A percentile compares a stretch with the other conserved stretches of the same genome.
phyloP scores from a whole-genome alignment of 1,140 invertebrate genomes.

The Ruditapes philippinarum region DNA sequence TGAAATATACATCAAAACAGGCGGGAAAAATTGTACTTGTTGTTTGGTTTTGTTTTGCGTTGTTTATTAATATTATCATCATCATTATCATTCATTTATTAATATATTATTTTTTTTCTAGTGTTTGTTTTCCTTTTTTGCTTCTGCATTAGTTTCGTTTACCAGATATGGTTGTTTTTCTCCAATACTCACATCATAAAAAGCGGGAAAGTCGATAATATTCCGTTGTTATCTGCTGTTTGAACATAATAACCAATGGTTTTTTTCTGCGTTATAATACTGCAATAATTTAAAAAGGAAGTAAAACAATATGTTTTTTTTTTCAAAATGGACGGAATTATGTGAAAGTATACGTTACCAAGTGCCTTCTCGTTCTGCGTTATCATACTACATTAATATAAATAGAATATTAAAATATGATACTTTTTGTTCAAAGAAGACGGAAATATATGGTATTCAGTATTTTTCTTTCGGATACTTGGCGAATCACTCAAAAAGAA shows the following conservation, averaged over 20 bases:
- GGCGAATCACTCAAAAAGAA: no score
- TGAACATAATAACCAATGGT: conserved; percentile 32
- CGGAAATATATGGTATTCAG: no score
- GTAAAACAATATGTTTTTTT: no score
- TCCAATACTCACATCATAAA: background rate
- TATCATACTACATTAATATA: conserved; percentile 13
- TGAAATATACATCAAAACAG: background rate
- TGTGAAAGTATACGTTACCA: background rate
- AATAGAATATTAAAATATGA: background rate
- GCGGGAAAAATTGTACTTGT: background rate
- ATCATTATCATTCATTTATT: no score
- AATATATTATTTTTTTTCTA: no score
- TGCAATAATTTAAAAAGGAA: background rate
- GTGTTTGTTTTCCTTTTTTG: no score
- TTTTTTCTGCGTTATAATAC: conserved; percentile 47
- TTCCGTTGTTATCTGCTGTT: background rate
- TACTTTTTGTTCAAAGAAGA: no score
- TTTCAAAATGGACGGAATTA: no score
- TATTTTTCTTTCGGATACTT: no score
- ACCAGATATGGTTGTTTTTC: background rate
- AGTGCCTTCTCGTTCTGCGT: conserved; percentile 33
- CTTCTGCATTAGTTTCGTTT: background rate
- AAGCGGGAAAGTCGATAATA: conserved; percentile 49
- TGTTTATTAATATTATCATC: no score
- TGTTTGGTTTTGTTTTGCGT: no score